Evolutionary conservation across 2,888 invertebrate species (phyloP).

Genomic region (Lysandra bellargus): DNA sequence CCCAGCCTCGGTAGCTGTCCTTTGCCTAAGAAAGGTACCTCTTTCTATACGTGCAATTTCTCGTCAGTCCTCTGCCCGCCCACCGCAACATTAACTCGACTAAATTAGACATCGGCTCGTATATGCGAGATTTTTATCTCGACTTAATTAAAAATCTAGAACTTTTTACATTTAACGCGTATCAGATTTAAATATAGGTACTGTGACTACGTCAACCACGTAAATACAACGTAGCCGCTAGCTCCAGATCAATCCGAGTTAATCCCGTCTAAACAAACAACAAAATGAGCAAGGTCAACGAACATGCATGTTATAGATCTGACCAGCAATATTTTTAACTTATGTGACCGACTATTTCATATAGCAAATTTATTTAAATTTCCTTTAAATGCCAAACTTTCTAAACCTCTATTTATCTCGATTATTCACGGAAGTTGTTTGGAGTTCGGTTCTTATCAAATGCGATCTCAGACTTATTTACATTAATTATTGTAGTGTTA

Average conservation of each 20-base stretch:
- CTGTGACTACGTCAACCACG: background rate
- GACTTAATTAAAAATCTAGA: constrained; percentile 24
- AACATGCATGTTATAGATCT: background rate
- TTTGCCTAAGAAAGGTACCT: background rate
- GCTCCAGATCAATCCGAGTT: background rate
- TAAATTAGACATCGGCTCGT: constrained; percentile 42
- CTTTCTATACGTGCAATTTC: background rate
- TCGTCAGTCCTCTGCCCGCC: constrained; percentile 34
- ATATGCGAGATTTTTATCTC: background rate
- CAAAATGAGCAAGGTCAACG: background rate
- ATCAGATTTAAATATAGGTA: constrained; percentile 26
- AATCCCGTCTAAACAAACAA: background rate
- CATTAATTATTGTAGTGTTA: background rate
- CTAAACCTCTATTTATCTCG: constrained; percentile 4
- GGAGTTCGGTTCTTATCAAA: background rate
- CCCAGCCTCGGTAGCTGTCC: background rate
- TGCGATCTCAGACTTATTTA: background rate
- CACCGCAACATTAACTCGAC: constrained; percentile 46
- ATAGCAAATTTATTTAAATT: constrained; percentile 5
- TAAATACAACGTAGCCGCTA: background rate
- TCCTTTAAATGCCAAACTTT: constrained; percentile 4
- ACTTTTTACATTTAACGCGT: constrained; percentile 27
- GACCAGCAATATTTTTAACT: background rate
- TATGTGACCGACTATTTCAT: background rate
- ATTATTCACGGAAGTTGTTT: background rate